Percentiles rank a stretch among this genome's conserved stretches.
phyloP scores from a whole-genome alignment of 2,113 vertebrate genomes.

The Muntiacus reevesi region DNA sequence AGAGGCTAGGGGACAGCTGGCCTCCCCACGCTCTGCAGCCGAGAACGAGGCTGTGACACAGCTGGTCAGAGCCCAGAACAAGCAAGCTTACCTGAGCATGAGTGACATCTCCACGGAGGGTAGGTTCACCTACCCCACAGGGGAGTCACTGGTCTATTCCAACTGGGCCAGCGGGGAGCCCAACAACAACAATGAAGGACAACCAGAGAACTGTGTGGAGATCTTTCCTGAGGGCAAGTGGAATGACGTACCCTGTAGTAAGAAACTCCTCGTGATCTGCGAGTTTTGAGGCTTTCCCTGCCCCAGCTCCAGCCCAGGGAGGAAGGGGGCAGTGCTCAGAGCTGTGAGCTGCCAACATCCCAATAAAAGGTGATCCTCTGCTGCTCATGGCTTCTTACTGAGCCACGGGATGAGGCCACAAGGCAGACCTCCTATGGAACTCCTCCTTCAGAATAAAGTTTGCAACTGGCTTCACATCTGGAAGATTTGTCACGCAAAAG shows the following conservation, averaged over 20 bases:
- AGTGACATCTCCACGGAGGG: slow-evolving; percentile 58
- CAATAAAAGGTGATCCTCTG: background rate
- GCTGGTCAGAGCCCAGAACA: slow-evolving; percentile 23
- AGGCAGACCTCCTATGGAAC: background rate
- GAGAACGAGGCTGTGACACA: slow-evolving; percentile 68
- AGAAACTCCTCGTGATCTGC: slow-evolving; percentile 62
- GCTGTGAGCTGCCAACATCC: background rate
- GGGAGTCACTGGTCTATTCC: slow-evolving; percentile 58
- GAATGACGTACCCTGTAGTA: slow-evolving; percentile 65
- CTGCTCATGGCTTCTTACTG: background rate
- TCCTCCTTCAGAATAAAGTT: background rate
- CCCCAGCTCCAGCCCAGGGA: background rate
- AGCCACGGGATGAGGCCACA: fast-evolving
- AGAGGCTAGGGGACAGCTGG: slow-evolving; percentile 61
- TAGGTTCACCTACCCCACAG: slow-evolving; percentile 64
- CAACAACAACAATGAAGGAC: background rate
- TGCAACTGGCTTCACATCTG: background rate
- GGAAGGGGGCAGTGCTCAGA: fast-evolving
- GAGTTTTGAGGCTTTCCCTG: slow-evolving; percentile 66
- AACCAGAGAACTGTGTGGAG: slow-evolving; percentile 72
- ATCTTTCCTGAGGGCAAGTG: slow-evolving; percentile 66
- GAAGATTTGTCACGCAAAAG: background rate
- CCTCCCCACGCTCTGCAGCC: slow-evolving; percentile 48
- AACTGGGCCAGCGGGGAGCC: slow-evolving; percentile 72
- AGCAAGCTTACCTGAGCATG: slow-evolving; percentile 62